Base-by-base conservation (phyloP, 2,888 invertebrate genomes). In the Plusia festucae region DNA sequence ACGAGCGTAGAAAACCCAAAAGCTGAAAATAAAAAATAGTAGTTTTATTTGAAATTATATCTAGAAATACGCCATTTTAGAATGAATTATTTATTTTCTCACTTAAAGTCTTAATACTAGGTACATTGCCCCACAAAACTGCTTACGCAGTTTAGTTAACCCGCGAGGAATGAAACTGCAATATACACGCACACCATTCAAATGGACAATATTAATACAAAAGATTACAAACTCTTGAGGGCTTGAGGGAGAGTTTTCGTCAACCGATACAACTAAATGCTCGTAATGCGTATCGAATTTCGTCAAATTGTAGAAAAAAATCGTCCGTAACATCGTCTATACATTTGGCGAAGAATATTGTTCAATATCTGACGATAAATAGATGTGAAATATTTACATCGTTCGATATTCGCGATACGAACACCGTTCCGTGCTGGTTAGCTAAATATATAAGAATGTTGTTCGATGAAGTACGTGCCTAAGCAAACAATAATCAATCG, bases 401-500 rank as follows among this genome's bases (percentile, higher is more conserved):
- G 54, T 34, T 13, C 53, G 13, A 49, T 34, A 24, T 44, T 22
- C 44, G 61, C 71, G 76, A 70, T 66, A 58, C 79, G 64, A 55
- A 53, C 63, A 54, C 49, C 76, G 58, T 78, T 76, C 73, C 68
- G 80, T 80, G 81, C 81, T 78, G 78, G 82, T 82, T 82, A 80
- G 81, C 81, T 83, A 82, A 83, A 84, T 84, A 77, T 85, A 84
- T 85, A 88, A 88, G 86, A 85, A 83, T 87, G 89, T 91, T 90
- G 87, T 90, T 90, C 85, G 85, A 89, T 90, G 87, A 89, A 89
- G 85, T 90, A 91, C 89, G 93, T 94, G 94, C 94, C 94, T 94
- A 93, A 93, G 89, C 88, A 88, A 91, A 90, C 89, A 88, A 90
- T 91, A 89, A 90, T 83, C 81, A 84, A 88, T 90, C 91, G 90